Evolutionary conservation across 2,888 invertebrate genomes (phyloP).

Genomic region (Hirtodrosophila cameraria): DNA sequence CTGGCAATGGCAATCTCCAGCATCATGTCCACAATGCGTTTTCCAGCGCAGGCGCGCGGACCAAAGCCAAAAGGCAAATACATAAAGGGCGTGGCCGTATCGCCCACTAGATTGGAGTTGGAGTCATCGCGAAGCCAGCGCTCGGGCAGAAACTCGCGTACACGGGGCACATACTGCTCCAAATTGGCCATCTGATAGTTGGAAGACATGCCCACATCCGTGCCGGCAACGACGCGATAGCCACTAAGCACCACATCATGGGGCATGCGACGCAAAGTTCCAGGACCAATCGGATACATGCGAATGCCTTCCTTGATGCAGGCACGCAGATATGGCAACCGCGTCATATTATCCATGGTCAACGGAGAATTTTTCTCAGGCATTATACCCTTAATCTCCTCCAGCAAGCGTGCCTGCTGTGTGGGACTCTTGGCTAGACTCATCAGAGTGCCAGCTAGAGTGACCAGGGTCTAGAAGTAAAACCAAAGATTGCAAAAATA

Average conservation of each 20-base stretch:
- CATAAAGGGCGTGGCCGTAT: slow-evolving; percentile 73
- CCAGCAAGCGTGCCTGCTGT: slow-evolving; percentile 87
- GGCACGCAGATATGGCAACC: slow-evolving; percentile 88
- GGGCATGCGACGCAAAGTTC: slow-evolving; percentile 85
- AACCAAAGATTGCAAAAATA: no score
- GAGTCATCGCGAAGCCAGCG: slow-evolving; percentile 86
- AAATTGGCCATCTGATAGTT: slow-evolving; percentile 87
- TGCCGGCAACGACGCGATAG: slow-evolving; percentile 87
- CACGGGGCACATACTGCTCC: slow-evolving; percentile 87
- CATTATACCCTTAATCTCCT: slow-evolving; percentile 85
- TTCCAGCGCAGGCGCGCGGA: slow-evolving; percentile 87
- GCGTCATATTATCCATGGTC: slow-evolving; percentile 83
- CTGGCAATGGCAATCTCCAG: slow-evolving; percentile 86
- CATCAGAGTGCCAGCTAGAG: slow-evolving; percentile 86
- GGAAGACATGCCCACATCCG: slow-evolving; percentile 89
- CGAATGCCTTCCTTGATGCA: slow-evolving; percentile 90
- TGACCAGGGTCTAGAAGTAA: slow-evolving; percentile 81
- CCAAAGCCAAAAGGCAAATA: slow-evolving; percentile 82
- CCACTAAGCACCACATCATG: slow-evolving; percentile 87
- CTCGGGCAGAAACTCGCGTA: slow-evolving; percentile 89
- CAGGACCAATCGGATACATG: slow-evolving; percentile 86
- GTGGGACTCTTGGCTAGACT: slow-evolving; percentile 87
- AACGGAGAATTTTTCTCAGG: slow-evolving; percentile 83
- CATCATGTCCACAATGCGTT: slow-evolving; percentile 90
- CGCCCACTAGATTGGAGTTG: slow-evolving; percentile 45